Percentiles rank a stretch among this genome's conserved stretches.
Conservation (phyloP, 1,140 invertebrate genomes). For the Epicauta chinensis region DNA sequence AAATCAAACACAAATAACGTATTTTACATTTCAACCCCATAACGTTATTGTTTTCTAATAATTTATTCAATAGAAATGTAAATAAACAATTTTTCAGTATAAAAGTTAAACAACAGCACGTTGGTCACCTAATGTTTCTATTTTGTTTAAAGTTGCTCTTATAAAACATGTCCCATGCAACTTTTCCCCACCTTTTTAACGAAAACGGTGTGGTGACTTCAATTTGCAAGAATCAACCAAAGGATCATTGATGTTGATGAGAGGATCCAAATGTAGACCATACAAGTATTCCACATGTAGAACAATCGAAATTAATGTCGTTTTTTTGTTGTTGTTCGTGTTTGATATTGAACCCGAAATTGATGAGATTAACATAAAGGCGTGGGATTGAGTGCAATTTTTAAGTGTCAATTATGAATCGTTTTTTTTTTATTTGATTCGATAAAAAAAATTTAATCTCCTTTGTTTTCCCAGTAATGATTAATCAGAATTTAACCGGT, state of each 20-base stretch:
- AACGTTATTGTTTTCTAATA: constrained; percentile 2
- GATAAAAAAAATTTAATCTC: no score
- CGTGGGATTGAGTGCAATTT: no score
- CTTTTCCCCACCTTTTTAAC: constrained; percentile 24
- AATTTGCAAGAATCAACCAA: constrained; percentile 3
- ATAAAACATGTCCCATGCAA: constrained; percentile 29
- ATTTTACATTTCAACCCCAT: constrained; percentile 23
- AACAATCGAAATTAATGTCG: not conserved
- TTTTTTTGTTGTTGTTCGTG: not conserved
- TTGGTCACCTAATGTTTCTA: constrained; percentile 28
- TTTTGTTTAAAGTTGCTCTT: constrained; percentile 36
- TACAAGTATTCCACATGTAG: not conserved
- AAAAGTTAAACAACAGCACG: constrained; percentile 17
- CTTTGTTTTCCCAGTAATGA: no score
- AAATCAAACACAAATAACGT: constrained; percentile 18
- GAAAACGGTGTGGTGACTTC: not conserved
- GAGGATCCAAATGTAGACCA: not conserved
- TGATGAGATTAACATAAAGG: not conserved
- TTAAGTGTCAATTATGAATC: no score
- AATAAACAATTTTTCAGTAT: constrained; percentile 11
- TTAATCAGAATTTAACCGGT: no score
- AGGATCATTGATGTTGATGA: not conserved
- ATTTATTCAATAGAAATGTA: no score
- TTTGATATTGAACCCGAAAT: not conserved
- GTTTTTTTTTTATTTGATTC: no score